Percentiles rank a stretch among this genome's conserved stretches.
Conservation (phyloP, 2,888 invertebrate genomes). For the Pelosia muscerda region DNA sequence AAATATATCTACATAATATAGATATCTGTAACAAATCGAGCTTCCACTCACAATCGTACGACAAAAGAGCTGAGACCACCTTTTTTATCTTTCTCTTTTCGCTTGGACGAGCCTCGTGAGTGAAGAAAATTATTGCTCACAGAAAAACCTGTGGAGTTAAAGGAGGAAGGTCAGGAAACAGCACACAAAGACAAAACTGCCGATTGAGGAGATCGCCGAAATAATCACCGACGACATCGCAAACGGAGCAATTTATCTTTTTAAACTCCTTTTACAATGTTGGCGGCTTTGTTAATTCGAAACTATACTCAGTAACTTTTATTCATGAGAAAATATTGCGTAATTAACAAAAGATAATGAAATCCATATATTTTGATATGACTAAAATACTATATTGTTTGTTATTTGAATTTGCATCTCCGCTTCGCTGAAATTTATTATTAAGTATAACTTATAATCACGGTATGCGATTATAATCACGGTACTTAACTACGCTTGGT, state of each 20-base stretch:
- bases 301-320: not conserved
- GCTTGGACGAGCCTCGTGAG: constrained; percentile 72
- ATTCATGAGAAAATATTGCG: too few relatives aligned
- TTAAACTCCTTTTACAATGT: constrained; percentile 22
- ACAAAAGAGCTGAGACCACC: constrained; percentile 75
- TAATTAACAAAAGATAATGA: not conserved
- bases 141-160: constrained; percentile 70
- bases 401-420: not conserved
- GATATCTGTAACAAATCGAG: constrained; percentile 50
- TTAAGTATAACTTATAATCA: too few relatives aligned
- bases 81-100: constrained; percentile 79
- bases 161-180: constrained; percentile 65
- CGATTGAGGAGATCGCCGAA: constrained; percentile 61
- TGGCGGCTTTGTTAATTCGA: not conserved
- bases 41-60: constrained; percentile 54
- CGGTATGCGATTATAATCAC: constrained; percentile 31
- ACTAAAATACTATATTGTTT: not conserved
- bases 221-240: constrained; percentile 37
- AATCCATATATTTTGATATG: not conserved
- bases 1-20: constrained; percentile 44
- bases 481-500: constrained; percentile 20
- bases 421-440: constrained; percentile 3
- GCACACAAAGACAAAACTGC: constrained; percentile 70
- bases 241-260: constrained; percentile 44
- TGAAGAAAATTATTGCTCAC: constrained; percentile 76